Evolutionary conservation across 2,888 invertebrate species (phyloP).

Genomic region (Tenthredo notha): DNA sequence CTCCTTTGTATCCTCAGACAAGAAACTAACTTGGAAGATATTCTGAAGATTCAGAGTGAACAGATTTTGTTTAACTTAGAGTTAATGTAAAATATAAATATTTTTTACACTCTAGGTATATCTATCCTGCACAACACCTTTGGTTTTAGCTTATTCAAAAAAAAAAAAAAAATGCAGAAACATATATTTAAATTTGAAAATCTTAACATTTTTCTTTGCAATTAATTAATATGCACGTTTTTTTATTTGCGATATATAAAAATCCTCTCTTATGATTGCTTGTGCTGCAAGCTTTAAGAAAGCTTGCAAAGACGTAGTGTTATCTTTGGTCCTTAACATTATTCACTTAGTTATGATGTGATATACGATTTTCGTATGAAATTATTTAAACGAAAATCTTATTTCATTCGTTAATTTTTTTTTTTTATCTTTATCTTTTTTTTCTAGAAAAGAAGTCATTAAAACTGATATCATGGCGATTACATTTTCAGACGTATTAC

Average conservation of each 20-base stretch:
- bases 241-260: constrained; percentile 47
- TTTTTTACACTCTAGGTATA: neutral
- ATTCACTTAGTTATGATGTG: constrained; percentile 36
- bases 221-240: constrained; percentile 1
- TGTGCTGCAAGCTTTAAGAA: constrained; percentile 67
- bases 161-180: constrained; percentile 5
- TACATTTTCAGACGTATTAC: constrained; percentile 6
- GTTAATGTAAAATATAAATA: constrained; percentile 20
- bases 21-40: neutral
- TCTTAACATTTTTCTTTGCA: neutral
- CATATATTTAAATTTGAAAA: neutral
- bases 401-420: neutral
- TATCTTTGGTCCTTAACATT: constrained; percentile 77
- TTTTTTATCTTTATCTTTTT: neutral
- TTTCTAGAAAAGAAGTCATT: constrained; percentile 38
- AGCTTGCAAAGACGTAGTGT: constrained; percentile 68
- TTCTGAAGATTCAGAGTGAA: constrained; percentile 10
- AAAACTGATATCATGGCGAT: constrained; percentile 31
- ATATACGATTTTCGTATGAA: constrained; percentile 40
- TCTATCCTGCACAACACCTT: constrained; percentile 48
- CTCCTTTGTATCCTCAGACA: neutral
- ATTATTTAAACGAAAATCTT: constrained; percentile 33
- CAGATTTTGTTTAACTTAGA: neutral
- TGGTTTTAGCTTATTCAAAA: constrained; percentile 37
- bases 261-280: constrained; percentile 62